Percentiles rank a stretch among this genome's conserved stretches.
Conservation (phyloP, 2,888 invertebrate species). For the Portevinia maculata region DNA sequence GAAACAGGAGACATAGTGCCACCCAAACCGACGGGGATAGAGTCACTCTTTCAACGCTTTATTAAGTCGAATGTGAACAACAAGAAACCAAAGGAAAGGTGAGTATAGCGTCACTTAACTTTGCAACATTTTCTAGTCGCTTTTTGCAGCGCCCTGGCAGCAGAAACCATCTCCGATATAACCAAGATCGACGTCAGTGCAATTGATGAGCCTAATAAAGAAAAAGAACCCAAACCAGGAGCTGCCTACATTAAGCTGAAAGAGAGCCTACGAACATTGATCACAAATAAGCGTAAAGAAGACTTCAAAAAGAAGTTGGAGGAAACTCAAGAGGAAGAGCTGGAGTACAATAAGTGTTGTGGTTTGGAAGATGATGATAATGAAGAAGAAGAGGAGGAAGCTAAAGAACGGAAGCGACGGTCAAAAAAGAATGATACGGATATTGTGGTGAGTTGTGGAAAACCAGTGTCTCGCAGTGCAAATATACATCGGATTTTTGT, state of each 20-base stretch:
- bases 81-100: conserved; percentile 84
- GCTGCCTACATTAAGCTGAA: conserved; percentile 88
- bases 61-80: conserved; percentile 86
- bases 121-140: not conserved
- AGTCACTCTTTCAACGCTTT: conserved; percentile 88
- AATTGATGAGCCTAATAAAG: conserved; percentile 77
- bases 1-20: conserved; percentile 83
- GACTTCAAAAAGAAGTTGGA: conserved; percentile 85
- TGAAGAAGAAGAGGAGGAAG: conserved; percentile 79
- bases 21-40: conserved; percentile 85
- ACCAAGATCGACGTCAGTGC: conserved; percentile 78
- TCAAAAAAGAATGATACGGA: conserved; percentile 63
- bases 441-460: conserved; percentile 70
- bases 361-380: conserved; percentile 78
- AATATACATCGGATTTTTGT: not conserved
- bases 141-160: conserved; percentile 81
- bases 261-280: conserved; percentile 88
- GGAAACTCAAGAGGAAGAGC: conserved; percentile 81
- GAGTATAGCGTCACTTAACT: conserved; percentile 22
- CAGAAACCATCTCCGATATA: conserved; percentile 83
- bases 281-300: conserved; percentile 87
- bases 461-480: not conserved
- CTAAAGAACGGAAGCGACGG: conserved; percentile 81
- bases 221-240: conserved; percentile 86
- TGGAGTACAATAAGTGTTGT: conserved; percentile 80